Evolutionary conservation across 2,113 vertebrate genomes (phyloP).

Genomic region (Rhadina sibilatrix): DNA sequence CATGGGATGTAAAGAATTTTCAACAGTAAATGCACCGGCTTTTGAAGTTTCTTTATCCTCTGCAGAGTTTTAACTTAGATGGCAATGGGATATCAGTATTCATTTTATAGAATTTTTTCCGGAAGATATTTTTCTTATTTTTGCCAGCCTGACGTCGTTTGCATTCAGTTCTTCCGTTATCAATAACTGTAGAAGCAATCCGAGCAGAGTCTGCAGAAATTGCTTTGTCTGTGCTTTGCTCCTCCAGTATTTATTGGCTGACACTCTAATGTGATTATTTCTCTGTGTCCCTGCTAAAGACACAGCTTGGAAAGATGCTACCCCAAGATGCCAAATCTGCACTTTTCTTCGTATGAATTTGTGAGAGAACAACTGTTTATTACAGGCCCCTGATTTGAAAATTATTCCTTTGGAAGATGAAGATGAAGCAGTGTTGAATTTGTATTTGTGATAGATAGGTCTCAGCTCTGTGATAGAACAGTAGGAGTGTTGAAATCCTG

Average conservation of each 20-base stretch:
- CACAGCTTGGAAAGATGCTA: neutral
- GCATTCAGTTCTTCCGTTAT: neutral
- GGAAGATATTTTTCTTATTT: neutral
- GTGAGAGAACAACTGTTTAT: neutral
- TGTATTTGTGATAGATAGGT: neutral
- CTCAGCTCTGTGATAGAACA: neutral
- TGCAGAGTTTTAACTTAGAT: constrained; percentile 30
- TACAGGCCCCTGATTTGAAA: neutral
- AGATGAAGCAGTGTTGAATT: neutral
- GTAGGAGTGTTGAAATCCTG: neutral
- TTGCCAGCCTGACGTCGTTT: neutral
- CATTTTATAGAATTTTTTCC: constrained; percentile 23
- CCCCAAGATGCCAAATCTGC: constrained; percentile 16
- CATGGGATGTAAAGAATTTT: constrained; percentile 63
- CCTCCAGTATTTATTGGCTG: constrained; percentile 1
- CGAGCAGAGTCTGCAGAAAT: constrained; percentile 37
- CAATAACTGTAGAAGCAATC: constrained; percentile 12
- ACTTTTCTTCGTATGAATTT: neutral
- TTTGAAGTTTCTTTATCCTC: constrained; percentile 63
- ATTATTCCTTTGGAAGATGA: neutral
- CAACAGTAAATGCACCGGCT: constrained; percentile 41
- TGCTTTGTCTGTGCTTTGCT: constrained; percentile 42
- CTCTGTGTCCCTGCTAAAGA: neutral
- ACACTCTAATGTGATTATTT: constrained; percentile 36
- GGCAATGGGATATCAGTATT: constrained; percentile 42